phyloP scores from a whole-genome alignment of 2,797 vertebrate species.

The Cyclura pinguis region DNA sequence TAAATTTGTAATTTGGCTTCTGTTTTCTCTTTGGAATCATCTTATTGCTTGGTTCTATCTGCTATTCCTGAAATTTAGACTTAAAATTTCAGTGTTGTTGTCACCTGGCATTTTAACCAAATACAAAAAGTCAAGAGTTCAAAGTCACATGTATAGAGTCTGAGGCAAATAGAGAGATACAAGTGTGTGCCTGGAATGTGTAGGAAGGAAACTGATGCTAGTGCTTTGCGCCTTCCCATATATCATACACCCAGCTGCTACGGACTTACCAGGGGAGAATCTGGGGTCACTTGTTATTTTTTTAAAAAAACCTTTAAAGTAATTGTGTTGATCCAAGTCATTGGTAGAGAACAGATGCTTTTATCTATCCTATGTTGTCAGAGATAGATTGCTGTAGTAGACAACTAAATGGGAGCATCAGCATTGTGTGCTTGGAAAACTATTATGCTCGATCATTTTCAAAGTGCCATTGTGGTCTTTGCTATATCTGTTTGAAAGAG shows the following conservation, averaged over 20 bases:
- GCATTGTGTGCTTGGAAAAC: not conserved
- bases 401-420: constrained; percentile 49
- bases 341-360: constrained; percentile 42
- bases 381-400: constrained; percentile 30
- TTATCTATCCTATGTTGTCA: constrained; percentile 55
- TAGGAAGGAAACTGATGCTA: constrained; percentile 67
- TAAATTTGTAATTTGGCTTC: too few species aligned
- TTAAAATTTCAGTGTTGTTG: constrained; percentile 1
- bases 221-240: constrained; percentile 57
- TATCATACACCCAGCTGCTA: constrained; percentile 59
- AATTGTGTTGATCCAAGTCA: constrained; percentile 49
- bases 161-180: constrained; percentile 51
- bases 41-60: not conserved
- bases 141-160: not conserved
- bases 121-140: constrained; percentile 2
- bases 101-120: not conserved
- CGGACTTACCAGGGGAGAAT: constrained; percentile 46
- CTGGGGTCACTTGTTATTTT: constrained; percentile 24
- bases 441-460: constrained; percentile 27
- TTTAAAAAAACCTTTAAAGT: constrained; percentile 47
- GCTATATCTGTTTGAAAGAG: constrained; percentile 8
- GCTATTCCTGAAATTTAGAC: not conserved
- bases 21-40: not conserved
- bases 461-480: constrained; percentile 31
- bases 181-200: constrained; percentile 54